A percentile compares a stretch with the other conserved stretches of the same genome.
Conservation (phyloP, 2,797 vertebrate genomes). For the Choloepus didactylus region DNA sequence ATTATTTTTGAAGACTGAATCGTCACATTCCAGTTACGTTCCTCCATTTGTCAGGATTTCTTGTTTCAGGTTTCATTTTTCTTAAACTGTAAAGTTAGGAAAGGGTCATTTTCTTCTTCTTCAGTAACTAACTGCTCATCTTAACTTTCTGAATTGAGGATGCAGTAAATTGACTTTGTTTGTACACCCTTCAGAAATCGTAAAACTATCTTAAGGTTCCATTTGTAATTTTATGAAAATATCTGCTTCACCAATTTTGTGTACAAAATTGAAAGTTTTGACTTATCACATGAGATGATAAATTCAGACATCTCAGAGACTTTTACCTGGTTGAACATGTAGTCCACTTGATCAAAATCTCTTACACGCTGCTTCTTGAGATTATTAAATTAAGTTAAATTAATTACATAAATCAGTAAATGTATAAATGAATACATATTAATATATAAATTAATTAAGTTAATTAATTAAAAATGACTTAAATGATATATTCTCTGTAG, state of each 20-base stretch:
- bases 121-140: neutral
- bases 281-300: neutral
- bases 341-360: neutral
- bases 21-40: neutral
- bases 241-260: neutral
- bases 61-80: neutral
- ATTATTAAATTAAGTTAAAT: too few species aligned
- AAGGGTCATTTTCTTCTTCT: neutral
- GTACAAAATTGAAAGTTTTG: neutral
- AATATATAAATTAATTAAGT: too few species aligned
- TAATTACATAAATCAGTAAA: too few species aligned
- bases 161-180: neutral
- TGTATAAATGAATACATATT: too few species aligned
- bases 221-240: neutral
- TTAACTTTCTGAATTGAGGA: neutral
- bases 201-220: neutral
- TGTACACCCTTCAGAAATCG: neutral
- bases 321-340: neutral
- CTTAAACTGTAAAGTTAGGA: neutral
- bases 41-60: neutral
- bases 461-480: neutral
- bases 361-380: neutral
- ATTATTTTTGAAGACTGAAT: neutral
- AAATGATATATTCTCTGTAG: neutral
- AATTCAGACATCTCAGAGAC: neutral